These are phyloP conservation scores for Lathronympha strigana DNA, from an alignment of 2,888 invertebrate species.

Conservation along the genomic window DNA sequence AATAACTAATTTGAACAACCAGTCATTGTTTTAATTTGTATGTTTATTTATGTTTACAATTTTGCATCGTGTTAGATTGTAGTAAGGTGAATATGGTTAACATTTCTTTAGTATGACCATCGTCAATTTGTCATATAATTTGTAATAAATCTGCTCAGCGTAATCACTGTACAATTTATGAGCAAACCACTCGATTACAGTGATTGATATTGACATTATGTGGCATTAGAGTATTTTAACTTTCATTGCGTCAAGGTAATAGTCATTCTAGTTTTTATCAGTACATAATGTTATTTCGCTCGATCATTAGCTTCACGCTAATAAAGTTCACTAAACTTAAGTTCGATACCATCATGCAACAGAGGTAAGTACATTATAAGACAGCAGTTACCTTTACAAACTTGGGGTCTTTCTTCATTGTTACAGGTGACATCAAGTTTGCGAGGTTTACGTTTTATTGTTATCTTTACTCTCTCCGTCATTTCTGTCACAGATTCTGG, in stretches of 20 bases:
- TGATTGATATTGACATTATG: slow-evolving; percentile 6
- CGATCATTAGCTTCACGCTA: slow-evolving; percentile 30
- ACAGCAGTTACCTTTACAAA: not conserved
- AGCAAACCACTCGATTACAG: not conserved
- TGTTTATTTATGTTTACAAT: not conserved
- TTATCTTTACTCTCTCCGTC: too few relatives aligned
- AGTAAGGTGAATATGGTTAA: not conserved
- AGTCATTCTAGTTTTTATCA: slow-evolving; percentile 30
- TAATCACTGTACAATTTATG: slow-evolving; percentile 6
- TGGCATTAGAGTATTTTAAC: slow-evolving; percentile 8
- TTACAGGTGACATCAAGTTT: too few relatives aligned
- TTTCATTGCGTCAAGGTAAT: slow-evolving; percentile 1
- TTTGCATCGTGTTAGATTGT: not conserved
- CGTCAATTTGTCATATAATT: not conserved
- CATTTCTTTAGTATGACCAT: too few relatives aligned
- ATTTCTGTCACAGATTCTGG: too few relatives aligned
- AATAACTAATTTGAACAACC: too few relatives aligned
- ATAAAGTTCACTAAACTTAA: not conserved
- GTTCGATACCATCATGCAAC: not conserved
- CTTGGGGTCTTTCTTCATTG: not conserved
- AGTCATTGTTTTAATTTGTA: too few relatives aligned
- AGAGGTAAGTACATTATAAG: not conserved
- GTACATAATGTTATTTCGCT: slow-evolving; percentile 21
- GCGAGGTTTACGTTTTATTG: too few relatives aligned
- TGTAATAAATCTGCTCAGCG: slow-evolving; percentile 13